A percentile compares a stretch with the other conserved stretches of the same genome.
Evolutionary conservation across 2,113 vertebrate genomes (phyloP).

Genomic region (Crotalus horridus): DNA sequence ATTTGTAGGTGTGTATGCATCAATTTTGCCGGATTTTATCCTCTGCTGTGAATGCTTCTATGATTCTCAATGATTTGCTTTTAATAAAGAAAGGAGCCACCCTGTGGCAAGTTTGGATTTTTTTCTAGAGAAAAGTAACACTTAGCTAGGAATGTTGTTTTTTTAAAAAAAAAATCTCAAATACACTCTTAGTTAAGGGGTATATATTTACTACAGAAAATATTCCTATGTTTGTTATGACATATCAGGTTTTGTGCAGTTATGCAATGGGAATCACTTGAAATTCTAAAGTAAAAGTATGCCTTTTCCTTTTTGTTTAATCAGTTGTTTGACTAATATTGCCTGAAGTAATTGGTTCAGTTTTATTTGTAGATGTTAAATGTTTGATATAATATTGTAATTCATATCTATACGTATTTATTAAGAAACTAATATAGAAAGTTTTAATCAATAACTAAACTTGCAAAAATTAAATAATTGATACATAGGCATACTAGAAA

Average conservation of each 20-base stretch:
- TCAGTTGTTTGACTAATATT: conserved; percentile 51
- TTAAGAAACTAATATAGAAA: conserved; percentile 32
- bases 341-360: conserved; percentile 35
- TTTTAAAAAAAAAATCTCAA: background rate
- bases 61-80: background rate
- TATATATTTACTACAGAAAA: conserved; percentile 42
- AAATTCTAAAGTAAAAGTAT: conserved; percentile 45
- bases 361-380: conserved; percentile 38
- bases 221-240: conserved; percentile 18
- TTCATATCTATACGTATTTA: conserved; percentile 53
- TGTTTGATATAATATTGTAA: conserved; percentile 38
- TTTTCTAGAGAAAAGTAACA: background rate
- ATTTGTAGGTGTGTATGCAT: background rate
- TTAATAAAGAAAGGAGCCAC: background rate
- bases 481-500: background rate
- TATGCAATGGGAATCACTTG: conserved; percentile 30
- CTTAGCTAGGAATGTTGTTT: background rate
- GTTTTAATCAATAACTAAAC: conserved; percentile 39
- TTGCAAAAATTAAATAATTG: background rate
- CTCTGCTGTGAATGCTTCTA: background rate
- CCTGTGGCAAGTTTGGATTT: background rate
- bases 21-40: background rate
- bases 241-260: conserved; percentile 36
- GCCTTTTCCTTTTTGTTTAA: conserved; percentile 45
- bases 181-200: conserved; percentile 24